These are phyloP conservation scores for Drosophila pseudoobscura DNA, from an alignment of 1,140 invertebrate genomes.

Conservation along the genomic window DNA sequence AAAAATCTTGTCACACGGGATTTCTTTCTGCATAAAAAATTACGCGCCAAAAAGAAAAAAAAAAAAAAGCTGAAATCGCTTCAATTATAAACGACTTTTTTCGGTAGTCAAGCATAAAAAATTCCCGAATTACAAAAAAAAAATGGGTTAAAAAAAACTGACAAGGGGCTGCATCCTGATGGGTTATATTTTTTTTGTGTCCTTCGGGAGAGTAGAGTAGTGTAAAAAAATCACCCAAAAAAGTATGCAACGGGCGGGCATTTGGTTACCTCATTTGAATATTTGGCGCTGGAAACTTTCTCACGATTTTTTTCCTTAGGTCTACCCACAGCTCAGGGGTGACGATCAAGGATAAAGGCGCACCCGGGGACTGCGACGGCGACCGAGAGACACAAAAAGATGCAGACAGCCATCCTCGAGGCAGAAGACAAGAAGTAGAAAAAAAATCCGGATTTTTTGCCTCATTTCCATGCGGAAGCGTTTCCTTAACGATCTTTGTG, in stretches of 20 bases:
- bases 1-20: conserved; percentile 72
- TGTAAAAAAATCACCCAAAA: conserved; percentile 62
- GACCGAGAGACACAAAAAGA: conserved; percentile 30
- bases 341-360: conserved; percentile 72
- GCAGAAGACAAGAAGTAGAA: conserved; percentile 47
- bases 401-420: conserved; percentile 30
- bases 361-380: conserved; percentile 4
- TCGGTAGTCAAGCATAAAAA: conserved; percentile 78
- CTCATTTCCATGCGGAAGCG: conserved; percentile 81
- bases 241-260: conserved; percentile 63
- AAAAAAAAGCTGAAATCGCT: conserved; percentile 47
- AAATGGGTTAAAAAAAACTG: conserved; percentile 75
- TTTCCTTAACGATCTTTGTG: conserved; percentile 22
- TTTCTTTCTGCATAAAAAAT: conserved; percentile 45
- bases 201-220: conserved; percentile 11
- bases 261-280: conserved; percentile 72
- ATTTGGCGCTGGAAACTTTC: conserved; percentile 75
- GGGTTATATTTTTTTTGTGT: conserved; percentile 34
- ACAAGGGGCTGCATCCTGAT: conserved; percentile 46
- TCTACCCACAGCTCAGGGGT: conserved; percentile 62
- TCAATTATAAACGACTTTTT: conserved; percentile 79
- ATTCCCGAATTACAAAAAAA: conserved; percentile 50
- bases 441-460: conserved; percentile 81
- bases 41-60: conserved; percentile 25
- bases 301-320: conserved; percentile 64